phyloP scores from a whole-genome alignment of 2,113 vertebrate genomes.

The Bubo blakistoni region DNA sequence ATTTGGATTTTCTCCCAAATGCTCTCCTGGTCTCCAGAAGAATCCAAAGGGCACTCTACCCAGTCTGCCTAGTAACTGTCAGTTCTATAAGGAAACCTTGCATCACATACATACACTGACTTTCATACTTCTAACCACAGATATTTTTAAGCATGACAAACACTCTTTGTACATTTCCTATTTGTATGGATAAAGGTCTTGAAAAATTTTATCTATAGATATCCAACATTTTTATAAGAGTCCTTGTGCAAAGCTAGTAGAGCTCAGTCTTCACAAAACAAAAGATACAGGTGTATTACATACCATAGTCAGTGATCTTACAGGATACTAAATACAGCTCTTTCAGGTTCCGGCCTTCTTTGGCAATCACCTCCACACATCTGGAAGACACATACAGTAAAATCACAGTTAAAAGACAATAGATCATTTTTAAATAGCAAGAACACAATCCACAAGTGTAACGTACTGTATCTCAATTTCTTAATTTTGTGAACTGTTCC shows the following conservation, averaged over 20 bases:
- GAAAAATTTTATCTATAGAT: background rate
- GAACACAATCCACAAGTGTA: background rate
- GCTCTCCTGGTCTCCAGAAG: background rate
- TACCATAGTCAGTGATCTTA: conserved; percentile 98
- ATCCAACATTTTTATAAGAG: background rate
- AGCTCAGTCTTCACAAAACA: background rate
- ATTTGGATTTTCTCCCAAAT: background rate
- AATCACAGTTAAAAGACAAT: background rate
- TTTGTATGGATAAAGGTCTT: background rate
- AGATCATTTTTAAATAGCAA: background rate
- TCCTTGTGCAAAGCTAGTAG: background rate
- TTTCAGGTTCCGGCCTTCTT: conserved; percentile 93
- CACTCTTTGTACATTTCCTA: background rate
- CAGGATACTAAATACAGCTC: conserved; percentile 98
- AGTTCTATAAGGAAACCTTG: background rate
- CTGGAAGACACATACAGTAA: conserved; percentile 77
- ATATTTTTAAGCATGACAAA: background rate
- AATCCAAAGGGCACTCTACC: background rate
- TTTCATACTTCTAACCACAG: background rate
- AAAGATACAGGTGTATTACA: conserved; percentile 42
- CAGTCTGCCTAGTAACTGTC: background rate
- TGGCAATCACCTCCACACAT: conserved; percentile 98
- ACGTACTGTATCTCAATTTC: background rate
- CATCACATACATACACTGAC: background rate
- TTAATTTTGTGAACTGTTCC: background rate